A percentile compares a stretch with the other conserved stretches of the same genome.
Conservation (phyloP, 2,113 vertebrate genomes). For the mouse (Mus musculus) region GRCm39 chr4:30984001-30984500, state of each 20-base stretch:
- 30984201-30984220: background rate
- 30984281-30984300: background rate
- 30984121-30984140: constrained; percentile 36
- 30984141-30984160: constrained; percentile 10
- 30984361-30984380: background rate
- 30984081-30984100: constrained; percentile 51
- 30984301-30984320: background rate
- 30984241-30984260: background rate
- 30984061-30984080: constrained; percentile 14
- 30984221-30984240: background rate
- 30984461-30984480: too few relatives aligned
- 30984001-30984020: constrained; percentile 65
- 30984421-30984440: too few relatives aligned
- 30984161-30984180: background rate
- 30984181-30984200: constrained; percentile 30
- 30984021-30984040: constrained; percentile 59
- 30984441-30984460: too few relatives aligned
- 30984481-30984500: too few relatives aligned
- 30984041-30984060: constrained; percentile 16
- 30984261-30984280: background rate
- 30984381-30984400: background rate
- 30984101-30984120: constrained; percentile 29
- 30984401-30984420: too few relatives aligned
- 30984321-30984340: background rate
- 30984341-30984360: constrained; percentile 13